phyloP scores from a whole-genome alignment of 2,113 vertebrate genomes.

The Vulpes ferrilata region DNA sequence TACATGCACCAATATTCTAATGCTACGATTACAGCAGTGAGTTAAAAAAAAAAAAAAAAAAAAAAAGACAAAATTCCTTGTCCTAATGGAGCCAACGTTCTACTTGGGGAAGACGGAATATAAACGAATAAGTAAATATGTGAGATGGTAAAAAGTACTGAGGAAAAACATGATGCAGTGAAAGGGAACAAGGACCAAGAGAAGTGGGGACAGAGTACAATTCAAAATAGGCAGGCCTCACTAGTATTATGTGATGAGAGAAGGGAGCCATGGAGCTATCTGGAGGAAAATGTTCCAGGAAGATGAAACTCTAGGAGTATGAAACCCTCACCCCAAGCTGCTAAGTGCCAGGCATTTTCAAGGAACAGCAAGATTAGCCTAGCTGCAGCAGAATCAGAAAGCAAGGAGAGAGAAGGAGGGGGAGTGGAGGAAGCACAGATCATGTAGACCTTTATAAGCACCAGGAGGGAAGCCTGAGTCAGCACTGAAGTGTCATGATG shows the following conservation, averaged over 20 bases:
- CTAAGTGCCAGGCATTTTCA: background rate
- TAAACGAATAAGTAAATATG: slow-evolving; percentile 9
- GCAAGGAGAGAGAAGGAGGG: background rate
- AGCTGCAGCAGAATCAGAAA: background rate
- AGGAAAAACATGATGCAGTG: background rate
- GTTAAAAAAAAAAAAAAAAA: no score
- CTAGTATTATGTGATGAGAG: background rate
- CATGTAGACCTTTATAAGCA: background rate
- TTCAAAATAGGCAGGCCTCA: background rate
- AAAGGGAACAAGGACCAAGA: background rate
- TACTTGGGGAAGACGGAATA: background rate
- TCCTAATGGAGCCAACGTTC: background rate
- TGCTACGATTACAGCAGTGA: background rate
- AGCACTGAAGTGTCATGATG: background rate
- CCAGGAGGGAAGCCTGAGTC: background rate
- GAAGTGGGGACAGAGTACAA: background rate
- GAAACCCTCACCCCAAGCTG: background rate
- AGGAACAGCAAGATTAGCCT: background rate
- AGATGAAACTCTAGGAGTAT: background rate
- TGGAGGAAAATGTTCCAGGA: background rate
- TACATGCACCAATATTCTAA: background rate
- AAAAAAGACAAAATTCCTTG: background rate
- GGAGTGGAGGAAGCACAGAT: background rate
- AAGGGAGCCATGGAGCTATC: background rate
- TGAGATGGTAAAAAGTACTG: background rate